These are phyloP conservation scores for Odontomyia ornata DNA, from an alignment of 2,888 invertebrate genomes.

Conservation along the genomic window DNA sequence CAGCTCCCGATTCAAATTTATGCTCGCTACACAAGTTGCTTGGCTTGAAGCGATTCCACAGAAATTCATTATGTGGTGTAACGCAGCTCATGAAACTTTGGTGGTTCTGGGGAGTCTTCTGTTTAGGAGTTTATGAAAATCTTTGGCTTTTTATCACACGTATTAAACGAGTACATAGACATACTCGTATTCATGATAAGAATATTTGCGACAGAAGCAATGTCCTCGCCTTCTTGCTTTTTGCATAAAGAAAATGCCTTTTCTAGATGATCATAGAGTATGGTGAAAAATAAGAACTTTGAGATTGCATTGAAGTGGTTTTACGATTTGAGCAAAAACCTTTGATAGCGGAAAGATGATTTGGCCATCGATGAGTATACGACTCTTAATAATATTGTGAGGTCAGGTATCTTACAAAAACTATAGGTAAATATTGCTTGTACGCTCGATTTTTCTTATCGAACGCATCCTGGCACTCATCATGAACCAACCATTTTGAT, in stretches of 20 bases:
- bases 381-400: too few relatives aligned
- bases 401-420: too few relatives aligned
- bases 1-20: slow-evolving; percentile 26
- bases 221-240: neutral
- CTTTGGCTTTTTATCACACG: neutral
- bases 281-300: neutral
- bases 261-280: neutral
- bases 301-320: neutral
- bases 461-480: too few relatives aligned
- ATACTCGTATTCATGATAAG: neutral
- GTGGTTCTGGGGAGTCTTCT: neutral
- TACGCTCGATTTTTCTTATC: too few relatives aligned
- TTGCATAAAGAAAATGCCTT: neutral
- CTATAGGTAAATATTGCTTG: too few relatives aligned
- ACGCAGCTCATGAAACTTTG: neutral
- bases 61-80: slow-evolving; percentile 38
- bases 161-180: too few relatives aligned
- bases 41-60: neutral
- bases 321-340: neutral
- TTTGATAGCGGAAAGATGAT: too few relatives aligned
- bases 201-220: neutral
- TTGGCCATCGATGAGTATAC: too few relatives aligned
- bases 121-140: neutral
- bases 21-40: neutral
- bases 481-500: too few relatives aligned